A percentile compares a stretch with the other conserved stretches of the same genome.
These are phyloP conservation scores for Drosophila pruinosa DNA, from an alignment of 1,140 invertebrate genomes.

Conservation along the genomic window DNA sequence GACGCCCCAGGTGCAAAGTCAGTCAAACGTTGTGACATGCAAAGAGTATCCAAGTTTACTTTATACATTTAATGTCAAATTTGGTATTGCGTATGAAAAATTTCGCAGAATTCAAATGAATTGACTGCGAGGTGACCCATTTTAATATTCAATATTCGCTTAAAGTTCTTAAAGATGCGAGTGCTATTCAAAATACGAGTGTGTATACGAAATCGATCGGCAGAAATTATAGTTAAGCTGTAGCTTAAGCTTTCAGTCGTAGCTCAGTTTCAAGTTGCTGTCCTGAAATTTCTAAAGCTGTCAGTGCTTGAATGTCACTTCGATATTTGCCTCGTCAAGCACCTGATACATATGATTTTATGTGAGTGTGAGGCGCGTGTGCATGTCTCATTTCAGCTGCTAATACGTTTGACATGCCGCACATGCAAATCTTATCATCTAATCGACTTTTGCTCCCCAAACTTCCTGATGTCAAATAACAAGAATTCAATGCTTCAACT, in stretches of 20 bases:
- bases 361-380: neutral
- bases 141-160: neutral
- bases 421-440: constrained; percentile 28
- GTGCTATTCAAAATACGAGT: too few relatives aligned
- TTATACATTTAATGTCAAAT: constrained; percentile 24
- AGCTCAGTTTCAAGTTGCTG: neutral
- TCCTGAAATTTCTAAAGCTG: neutral
- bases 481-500: constrained; percentile 6
- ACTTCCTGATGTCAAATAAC: constrained; percentile 4
- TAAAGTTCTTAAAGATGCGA: neutral
- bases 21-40: constrained; percentile 16
- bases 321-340: neutral
- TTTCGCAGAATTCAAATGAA: neutral
- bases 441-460: constrained; percentile 20
- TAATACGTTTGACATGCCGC: constrained; percentile 31
- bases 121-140: too few relatives aligned
- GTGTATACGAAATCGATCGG: neutral
- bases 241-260: neutral
- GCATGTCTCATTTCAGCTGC: constrained; percentile 1
- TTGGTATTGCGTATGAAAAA: neutral
- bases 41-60: constrained; percentile 7
- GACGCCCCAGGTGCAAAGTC: constrained; percentile 36
- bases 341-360: constrained; percentile 8
- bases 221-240: neutral
- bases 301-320: constrained; percentile 2